These are phyloP conservation scores for Arvicola amphibius DNA, from an alignment of 2,797 vertebrate genomes.

Conservation along the genomic window DNA sequence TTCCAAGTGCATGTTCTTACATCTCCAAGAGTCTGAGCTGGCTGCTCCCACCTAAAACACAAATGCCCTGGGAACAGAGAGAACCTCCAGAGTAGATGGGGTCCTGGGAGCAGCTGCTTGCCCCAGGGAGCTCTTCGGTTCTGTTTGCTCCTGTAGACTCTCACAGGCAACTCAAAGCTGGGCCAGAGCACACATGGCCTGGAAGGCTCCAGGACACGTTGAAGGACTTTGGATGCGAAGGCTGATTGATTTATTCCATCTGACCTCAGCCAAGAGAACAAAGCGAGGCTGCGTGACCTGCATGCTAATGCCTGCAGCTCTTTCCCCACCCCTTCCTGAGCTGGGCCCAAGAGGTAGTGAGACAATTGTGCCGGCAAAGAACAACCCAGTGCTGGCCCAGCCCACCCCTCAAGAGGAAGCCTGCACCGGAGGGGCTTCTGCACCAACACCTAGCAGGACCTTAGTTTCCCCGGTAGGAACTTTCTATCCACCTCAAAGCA, in stretches of 20 bases:
- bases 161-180: background rate
- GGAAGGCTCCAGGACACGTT: background rate
- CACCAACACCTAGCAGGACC: background rate
- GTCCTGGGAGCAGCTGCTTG: conserved; percentile 31
- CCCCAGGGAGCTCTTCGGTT: background rate
- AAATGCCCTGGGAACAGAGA: background rate
- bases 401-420: background rate
- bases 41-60: background rate
- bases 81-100: background rate
- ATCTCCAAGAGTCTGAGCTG: background rate
- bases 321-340: background rate
- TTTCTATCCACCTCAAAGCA: background rate
- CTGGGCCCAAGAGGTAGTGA: background rate
- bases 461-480: background rate
- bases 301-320: background rate
- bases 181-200: background rate
- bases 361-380: background rate
- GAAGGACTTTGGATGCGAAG: conserved; percentile 41
- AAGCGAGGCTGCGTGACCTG: conserved; percentile 37
- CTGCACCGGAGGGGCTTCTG: background rate
- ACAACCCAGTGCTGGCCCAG: background rate
- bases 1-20: background rate
- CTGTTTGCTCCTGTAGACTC: conserved; percentile 46
- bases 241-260: conserved; percentile 60
- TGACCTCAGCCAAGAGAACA: conserved; percentile 57